Evolutionary conservation across 2,888 invertebrate species (phyloP).

Genomic region (Sarcophaga rosellei): DNA sequence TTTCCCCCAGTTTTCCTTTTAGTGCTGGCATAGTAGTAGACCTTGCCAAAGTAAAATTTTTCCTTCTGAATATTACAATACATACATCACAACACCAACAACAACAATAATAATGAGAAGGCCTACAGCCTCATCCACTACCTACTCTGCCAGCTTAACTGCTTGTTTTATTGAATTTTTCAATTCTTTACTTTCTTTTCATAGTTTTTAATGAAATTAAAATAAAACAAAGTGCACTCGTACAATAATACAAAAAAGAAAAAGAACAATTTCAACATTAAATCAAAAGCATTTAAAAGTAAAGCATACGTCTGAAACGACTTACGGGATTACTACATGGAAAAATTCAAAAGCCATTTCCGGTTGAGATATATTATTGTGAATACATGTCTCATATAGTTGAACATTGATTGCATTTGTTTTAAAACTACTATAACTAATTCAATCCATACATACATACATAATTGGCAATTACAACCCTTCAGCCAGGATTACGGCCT

Average conservation of each 20-base stretch:
- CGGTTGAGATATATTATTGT: too few species aligned
- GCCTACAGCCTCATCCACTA: neutral
- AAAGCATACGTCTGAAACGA: neutral
- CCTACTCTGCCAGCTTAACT: neutral
- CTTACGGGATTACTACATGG: neutral
- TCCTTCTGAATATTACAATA: neutral
- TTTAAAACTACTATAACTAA: too few species aligned
- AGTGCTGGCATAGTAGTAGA: conserved; percentile 15
- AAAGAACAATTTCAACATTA: conserved; percentile 17
- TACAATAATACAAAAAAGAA: neutral
- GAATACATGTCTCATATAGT: too few species aligned
- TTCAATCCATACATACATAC: too few species aligned
- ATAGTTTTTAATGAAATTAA: conserved; percentile 48
- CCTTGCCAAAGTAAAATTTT: conserved; percentile 46
- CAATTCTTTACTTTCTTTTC: conserved; percentile 22
- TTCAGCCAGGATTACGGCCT: too few species aligned
- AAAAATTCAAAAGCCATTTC: too few species aligned
- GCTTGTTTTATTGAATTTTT: conserved; percentile 3
- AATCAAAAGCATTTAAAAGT: conserved; percentile 2
- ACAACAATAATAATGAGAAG: conserved; percentile 16
- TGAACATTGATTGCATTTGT: too few species aligned
- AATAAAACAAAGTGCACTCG: conserved; percentile 6
- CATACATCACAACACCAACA: too few species aligned
- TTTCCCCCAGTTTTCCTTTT: conserved; percentile 10
- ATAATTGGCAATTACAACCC: too few species aligned